Base-by-base conservation (phyloP, 1,140 invertebrate species). In the Drosophila insularis region DNA sequence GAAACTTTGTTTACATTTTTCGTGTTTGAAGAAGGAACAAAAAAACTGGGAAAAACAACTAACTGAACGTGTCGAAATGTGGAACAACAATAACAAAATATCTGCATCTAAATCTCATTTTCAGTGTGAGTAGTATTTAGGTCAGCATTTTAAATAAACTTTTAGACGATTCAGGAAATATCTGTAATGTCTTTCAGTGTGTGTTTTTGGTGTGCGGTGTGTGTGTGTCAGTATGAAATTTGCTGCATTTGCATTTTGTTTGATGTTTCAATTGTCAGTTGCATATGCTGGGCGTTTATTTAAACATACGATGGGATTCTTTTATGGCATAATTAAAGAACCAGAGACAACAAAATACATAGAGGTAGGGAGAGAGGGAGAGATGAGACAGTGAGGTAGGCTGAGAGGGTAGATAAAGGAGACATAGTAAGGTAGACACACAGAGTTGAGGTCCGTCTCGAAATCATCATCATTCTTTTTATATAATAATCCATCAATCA, bases 401-500 rank as follows among this genome's bases (percentile, higher is more conserved):
- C 19, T 37, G 31, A 13, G 27, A 31, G 50, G 53, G 27, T 23
- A 2, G 23, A 6, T 14, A 37, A n/a, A 66, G 50, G 14, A 17
- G 6, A 17, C 0, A 8, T 1, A 17, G 5, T 53, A n/a, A 10
- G 32, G 10, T 35, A 63, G 71, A 23, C 19, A 35, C 19, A 14
- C 17, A 37, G 46, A 27, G 50, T 58, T 35, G 59, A 19, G 53
- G 27, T 27, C 27, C 27, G 27, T 27, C 27, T 6, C 5, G 27
- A 27, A 27, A 27, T 27, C 27, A 27, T 27, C 23, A 35, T 35
- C 10, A 10, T 35, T 35, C 7, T 35, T 35, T 35, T 10, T 50
- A 79, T 72, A 74, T 64, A 74, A 63, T 53, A 40, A 78, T 78
- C 82, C 79, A 86, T 86, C 81, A 87, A 86, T 86, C 82, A 78